Evolutionary conservation across 2,888 invertebrate species (phyloP).

Genomic region (Craniophora ligustri): DNA sequence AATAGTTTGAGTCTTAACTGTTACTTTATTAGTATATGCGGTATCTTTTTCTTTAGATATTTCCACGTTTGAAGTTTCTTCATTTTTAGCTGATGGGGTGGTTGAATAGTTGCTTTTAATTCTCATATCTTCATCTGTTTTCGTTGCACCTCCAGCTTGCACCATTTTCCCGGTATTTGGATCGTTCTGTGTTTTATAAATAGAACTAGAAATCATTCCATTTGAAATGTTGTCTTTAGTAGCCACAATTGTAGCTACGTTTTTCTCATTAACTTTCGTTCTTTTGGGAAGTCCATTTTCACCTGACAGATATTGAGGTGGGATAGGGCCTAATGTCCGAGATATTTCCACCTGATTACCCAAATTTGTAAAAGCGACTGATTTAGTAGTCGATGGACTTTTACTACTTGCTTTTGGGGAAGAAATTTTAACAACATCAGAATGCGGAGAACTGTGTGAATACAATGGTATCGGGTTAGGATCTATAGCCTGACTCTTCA

Average conservation of each 20-base stretch:
- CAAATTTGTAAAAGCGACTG: background rate
- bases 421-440: background rate
- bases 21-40: slow-evolving; percentile 1
- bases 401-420: slow-evolving; percentile 11
- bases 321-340: slow-evolving; percentile 14
- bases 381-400: background rate
- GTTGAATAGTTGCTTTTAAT: background rate
- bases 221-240: slow-evolving; percentile 16
- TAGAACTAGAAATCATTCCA: background rate
- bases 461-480: slow-evolving; percentile 3
- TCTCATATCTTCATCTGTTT: slow-evolving; percentile 9
- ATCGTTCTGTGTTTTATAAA: slow-evolving; percentile 8
- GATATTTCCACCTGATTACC: slow-evolving; percentile 10
- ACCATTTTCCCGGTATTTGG: slow-evolving; percentile 16
- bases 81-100: background rate
- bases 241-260: background rate
- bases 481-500: slow-evolving; percentile 14
- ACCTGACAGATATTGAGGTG: slow-evolving; percentile 13
- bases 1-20: slow-evolving; percentile 6
- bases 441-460: background rate
- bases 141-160: background rate
- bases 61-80: background rate
- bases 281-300: background rate
- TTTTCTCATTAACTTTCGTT: slow-evolving; percentile 10
- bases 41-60: background rate